A percentile compares a stretch with the other conserved stretches of the same genome.
phyloP scores from a whole-genome alignment of 2,113 vertebrate genomes.

The Ciconia maguari region DNA sequence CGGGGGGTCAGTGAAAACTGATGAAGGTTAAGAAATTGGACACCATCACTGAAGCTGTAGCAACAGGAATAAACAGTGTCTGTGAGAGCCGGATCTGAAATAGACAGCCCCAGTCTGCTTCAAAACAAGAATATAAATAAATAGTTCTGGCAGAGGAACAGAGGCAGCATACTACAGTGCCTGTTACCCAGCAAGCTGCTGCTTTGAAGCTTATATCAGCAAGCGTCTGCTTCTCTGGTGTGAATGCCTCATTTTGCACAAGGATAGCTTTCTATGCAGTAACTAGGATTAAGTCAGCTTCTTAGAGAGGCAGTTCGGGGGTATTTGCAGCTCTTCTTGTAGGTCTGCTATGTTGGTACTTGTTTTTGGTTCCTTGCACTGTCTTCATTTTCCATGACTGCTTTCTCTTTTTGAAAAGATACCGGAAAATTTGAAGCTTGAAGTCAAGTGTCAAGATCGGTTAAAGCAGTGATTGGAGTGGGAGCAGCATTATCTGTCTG shows the following conservation, averaged over 20 bases:
- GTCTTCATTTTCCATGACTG: not conserved
- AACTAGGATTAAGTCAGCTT: slow-evolving; percentile 17
- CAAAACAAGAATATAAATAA: slow-evolving; percentile 63
- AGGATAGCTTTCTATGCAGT: not conserved
- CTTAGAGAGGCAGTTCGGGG: not conserved
- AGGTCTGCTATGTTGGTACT: not conserved
- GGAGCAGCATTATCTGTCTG: not conserved
- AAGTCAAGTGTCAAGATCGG: not conserved
- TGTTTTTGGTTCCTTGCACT: not conserved
- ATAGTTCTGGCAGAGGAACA: slow-evolving; percentile 47
- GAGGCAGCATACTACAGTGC: slow-evolving; percentile 21
- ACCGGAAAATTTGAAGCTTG: not conserved
- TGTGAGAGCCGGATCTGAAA: slow-evolving; percentile 27
- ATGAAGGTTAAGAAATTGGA: slow-evolving; percentile 48
- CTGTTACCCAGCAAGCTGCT: slow-evolving; percentile 47
- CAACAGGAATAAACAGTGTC: slow-evolving; percentile 45
- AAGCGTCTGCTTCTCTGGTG: slow-evolving; percentile 23
- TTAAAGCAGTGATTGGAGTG: not conserved
- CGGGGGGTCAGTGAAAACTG: not conserved
- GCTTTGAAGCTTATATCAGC: slow-evolving; percentile 39
- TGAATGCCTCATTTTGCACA: slow-evolving; percentile 8
- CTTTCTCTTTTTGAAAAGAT: not conserved
- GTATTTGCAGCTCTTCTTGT: not conserved
- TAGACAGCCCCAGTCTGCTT: slow-evolving; percentile 19
- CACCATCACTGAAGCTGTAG: slow-evolving; percentile 40